Evolutionary conservation across 2,113 vertebrate genomes (phyloP).

Genomic region (Phalacrocorax pelagicus): DNA sequence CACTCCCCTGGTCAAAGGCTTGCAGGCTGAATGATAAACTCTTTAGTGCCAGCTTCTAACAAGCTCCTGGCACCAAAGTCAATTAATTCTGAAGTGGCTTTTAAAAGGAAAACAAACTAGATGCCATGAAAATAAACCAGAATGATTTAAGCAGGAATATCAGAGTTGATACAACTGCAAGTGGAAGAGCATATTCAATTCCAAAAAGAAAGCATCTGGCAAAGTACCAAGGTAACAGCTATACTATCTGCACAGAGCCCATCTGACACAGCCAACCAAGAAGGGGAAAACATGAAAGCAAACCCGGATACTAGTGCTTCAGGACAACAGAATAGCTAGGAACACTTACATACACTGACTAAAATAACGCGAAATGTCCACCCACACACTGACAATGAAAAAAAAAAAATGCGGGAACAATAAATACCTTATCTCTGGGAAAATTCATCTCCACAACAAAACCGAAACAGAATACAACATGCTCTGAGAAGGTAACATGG

Average conservation of each 20-base stretch:
- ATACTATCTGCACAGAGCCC: background rate
- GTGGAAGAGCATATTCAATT: background rate
- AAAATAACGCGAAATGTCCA: conserved; percentile 1
- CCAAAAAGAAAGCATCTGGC: conserved; percentile 29
- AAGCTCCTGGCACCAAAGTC: conserved; percentile 16
- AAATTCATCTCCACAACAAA: conserved; percentile 18
- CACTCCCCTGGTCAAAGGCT: background rate
- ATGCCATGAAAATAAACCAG: conserved; percentile 37
- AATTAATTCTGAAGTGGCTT: conserved; percentile 41
- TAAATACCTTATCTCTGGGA: background rate
- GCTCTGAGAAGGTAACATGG: background rate
- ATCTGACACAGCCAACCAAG: background rate
- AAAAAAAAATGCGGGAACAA: background rate
- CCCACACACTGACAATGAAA: background rate
- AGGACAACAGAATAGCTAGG: background rate
- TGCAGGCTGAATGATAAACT: background rate
- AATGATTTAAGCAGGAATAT: conserved; percentile 34
- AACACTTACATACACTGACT: background rate
- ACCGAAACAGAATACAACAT: background rate
- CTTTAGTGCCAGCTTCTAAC: conserved; percentile 26
- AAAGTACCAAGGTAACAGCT: conserved; percentile 2
- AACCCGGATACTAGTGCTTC: background rate
- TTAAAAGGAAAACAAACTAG: conserved; percentile 42
- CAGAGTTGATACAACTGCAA: background rate
- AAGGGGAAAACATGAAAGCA: conserved; percentile 1